A percentile compares a stretch with the other conserved stretches of the same genome.
Conservation (phyloP, 64 coral and sea anemone species). For the Actinia equina region DNA sequence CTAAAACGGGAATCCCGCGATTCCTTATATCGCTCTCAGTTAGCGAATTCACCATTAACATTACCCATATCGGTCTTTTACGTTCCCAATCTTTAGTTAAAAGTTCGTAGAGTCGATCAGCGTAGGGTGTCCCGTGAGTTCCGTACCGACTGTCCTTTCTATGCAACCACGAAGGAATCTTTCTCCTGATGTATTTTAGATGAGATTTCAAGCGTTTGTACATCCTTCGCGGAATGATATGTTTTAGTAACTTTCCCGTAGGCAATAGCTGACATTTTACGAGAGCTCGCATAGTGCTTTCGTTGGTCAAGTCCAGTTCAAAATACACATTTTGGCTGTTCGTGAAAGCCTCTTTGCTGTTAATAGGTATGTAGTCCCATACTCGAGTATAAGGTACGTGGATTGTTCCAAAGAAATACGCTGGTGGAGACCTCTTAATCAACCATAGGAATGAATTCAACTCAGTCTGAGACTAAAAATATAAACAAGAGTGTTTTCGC, state of each 20-base stretch:
- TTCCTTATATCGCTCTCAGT: conserved; percentile 86
- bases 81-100: conserved; percentile 93
- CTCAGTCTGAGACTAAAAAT: conserved; percentile 78
- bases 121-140: conserved; percentile 53
- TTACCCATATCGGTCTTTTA: conserved; percentile 96
- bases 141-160: conserved; percentile 42
- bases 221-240: conserved; percentile 70
- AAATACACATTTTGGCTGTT: conserved; percentile 89
- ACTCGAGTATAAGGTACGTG: conserved; percentile 96
- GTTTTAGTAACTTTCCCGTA: conserved; percentile 50
- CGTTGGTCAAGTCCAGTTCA: conserved; percentile 85
- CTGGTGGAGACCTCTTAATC: conserved; percentile 71
- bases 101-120: conserved; percentile 76
- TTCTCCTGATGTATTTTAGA: conserved; percentile 78
- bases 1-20: conserved; percentile 81
- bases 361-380: conserved; percentile 92
- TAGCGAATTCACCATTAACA: conserved; percentile 88
- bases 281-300: conserved; percentile 52
- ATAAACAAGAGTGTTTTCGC: conserved; percentile 17
- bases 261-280: conserved; percentile 86
- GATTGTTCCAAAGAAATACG: conserved; percentile 95
- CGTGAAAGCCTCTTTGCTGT: conserved; percentile 89
- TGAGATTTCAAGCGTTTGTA: conserved; percentile 76
- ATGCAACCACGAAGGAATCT: conserved; percentile 60
- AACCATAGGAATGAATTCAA: conserved; percentile 95